phyloP scores from a whole-genome alignment of 2,888 invertebrate genomes.

The Eupithecia inturbata region DNA sequence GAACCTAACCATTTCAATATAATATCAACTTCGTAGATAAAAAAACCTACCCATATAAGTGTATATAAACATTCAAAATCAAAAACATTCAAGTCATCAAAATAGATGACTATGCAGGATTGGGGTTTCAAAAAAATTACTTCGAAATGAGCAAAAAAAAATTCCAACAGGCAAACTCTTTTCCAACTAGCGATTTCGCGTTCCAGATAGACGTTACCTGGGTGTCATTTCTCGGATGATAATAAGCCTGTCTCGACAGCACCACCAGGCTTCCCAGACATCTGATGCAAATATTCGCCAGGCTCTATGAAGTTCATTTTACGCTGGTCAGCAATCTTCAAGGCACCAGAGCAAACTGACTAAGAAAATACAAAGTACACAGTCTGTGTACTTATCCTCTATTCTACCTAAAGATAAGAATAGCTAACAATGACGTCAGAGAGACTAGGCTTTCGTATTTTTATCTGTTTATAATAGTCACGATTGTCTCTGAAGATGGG shows the following conservation, averaged over 20 bases:
- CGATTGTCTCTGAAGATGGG: not conserved
- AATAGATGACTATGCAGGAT: not conserved
- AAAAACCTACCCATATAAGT: not conserved
- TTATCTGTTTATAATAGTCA: not conserved
- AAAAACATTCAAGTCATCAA: not conserved
- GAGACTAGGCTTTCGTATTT: not conserved
- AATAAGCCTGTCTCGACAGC: conserved; percentile 44
- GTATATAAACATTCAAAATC: no score
- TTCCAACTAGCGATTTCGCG: not conserved
- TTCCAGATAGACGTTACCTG: conserved; percentile 25
- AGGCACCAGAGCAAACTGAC: not conserved
- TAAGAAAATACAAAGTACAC: conserved; percentile 17
- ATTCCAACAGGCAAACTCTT: not conserved
- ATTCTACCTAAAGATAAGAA: conserved; percentile 31
- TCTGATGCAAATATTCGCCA: not conserved
- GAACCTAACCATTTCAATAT: not conserved
- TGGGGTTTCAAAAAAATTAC: not conserved
- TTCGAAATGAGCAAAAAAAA: not conserved
- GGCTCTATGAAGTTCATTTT: conserved; percentile 13
- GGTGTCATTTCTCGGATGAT: conserved; percentile 48
- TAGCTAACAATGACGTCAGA: conserved; percentile 38
- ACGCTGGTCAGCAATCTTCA: not conserved
- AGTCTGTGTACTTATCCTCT: conserved; percentile 23
- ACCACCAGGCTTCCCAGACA: conserved; percentile 39
- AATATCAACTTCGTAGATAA: not conserved